Conservation (phyloP, 2,797 vertebrate genomes). For the Trachops cirrhosus region DNA sequence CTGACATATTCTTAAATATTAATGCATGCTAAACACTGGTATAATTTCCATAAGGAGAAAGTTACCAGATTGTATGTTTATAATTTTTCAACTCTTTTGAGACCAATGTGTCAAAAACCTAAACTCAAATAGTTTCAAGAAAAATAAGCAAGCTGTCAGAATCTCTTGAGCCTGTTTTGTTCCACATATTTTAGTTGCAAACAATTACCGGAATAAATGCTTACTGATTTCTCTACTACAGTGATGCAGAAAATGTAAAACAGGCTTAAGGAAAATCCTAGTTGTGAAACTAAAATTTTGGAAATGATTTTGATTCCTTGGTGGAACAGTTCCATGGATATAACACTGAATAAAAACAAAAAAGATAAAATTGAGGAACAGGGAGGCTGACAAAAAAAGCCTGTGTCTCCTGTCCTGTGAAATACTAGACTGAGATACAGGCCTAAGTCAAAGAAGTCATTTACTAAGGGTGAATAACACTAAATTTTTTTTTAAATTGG, state of each 20-base stretch:
- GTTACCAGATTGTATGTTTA: not conserved
- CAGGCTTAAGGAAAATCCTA: conserved; percentile 40
- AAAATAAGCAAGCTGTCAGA: conserved; percentile 53
- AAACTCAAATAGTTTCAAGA: conserved; percentile 42
- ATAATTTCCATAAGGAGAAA: not conserved
- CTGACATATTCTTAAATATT: not conserved
- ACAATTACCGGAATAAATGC: conserved; percentile 49
- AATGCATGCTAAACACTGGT: not conserved
- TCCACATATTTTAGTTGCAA: conserved; percentile 51
- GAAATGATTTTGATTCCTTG: not conserved
- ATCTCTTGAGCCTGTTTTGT: conserved; percentile 45
- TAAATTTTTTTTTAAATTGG: not conserved
- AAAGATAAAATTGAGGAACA: not conserved
- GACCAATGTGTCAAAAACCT: conserved; percentile 28
- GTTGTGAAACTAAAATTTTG: conserved; percentile 39
- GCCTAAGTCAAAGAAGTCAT: not conserved
- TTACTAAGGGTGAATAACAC: not conserved
- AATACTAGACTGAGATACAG: not conserved
- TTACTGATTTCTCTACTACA: conserved; percentile 36
- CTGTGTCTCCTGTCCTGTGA: not conserved
- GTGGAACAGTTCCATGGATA: not conserved
- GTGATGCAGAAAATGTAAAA: conserved; percentile 50
- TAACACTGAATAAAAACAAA: not conserved
- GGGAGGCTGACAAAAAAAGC: not conserved
- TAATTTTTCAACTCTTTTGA: conserved; percentile 32